Evolutionary conservation across 2,797 vertebrate genomes (phyloP).

Genomic region (Taeniopygia guttata): DNA sequence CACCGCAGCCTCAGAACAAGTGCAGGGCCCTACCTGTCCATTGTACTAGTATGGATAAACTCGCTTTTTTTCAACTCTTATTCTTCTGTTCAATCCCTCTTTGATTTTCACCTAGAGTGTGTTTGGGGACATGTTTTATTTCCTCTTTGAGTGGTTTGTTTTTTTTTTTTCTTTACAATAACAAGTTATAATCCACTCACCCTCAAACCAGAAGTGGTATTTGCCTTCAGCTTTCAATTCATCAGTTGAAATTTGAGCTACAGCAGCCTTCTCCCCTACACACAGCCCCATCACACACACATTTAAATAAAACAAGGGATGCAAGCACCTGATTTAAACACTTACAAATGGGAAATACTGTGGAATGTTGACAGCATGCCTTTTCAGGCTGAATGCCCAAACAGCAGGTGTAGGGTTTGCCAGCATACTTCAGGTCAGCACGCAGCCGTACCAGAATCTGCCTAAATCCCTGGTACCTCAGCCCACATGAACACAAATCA

Average conservation of each 20-base stretch:
- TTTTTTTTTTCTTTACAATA: neutral
- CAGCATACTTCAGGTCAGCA: neutral
- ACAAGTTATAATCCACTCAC: neutral
- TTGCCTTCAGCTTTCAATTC: constrained; percentile 6
- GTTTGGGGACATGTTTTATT: neutral
- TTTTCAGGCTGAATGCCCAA: neutral
- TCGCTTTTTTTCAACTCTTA: neutral
- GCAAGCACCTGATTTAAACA: neutral
- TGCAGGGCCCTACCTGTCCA: too few relatives aligned
- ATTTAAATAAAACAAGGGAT: neutral
- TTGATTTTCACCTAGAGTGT: neutral
- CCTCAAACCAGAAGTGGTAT: neutral
- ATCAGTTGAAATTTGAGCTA: neutral
- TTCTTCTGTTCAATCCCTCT: neutral
- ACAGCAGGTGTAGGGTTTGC: neutral
- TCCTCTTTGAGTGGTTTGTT: neutral
- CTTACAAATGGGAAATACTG: neutral
- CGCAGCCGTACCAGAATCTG: accelerated
- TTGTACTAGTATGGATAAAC: neutral
- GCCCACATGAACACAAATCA: neutral
- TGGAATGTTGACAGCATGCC: neutral
- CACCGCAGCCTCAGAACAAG: neutral
- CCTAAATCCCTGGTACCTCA: neutral
- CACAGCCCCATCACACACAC: accelerated
- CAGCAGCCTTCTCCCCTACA: neutral